Percentiles rank a stretch among this genome's conserved stretches.
These are phyloP conservation scores for Hoplostethus atlanticus DNA, from an alignment of 2,797 vertebrate genomes.

Conservation along the genomic window DNA sequence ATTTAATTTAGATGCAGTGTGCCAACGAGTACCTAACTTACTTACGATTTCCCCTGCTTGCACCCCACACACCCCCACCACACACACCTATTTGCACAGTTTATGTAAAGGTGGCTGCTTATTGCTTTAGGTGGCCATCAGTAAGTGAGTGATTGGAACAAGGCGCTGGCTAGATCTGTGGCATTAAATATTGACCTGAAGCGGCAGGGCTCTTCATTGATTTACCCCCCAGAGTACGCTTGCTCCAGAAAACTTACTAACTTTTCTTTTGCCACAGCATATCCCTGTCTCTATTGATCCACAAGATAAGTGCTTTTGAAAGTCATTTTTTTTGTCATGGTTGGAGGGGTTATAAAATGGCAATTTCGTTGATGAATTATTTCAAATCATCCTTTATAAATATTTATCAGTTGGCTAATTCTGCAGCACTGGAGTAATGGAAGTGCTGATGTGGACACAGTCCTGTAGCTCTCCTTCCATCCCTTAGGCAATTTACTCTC, in stretches of 20 bases:
- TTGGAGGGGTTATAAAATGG: conserved; percentile 58
- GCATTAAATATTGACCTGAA: conserved; percentile 68
- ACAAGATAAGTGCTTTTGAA: conserved; percentile 58
- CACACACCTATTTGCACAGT: conserved; percentile 1
- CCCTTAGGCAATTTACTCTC: conserved; percentile 22
- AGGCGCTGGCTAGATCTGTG: conserved; percentile 36
- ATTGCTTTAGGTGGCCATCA: conserved; percentile 39
- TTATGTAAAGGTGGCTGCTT: conserved; percentile 25
- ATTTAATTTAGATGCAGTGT: too few species aligned
- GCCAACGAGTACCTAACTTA: too few species aligned
- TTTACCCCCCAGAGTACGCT: conserved; percentile 45
- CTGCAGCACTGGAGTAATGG: conserved; percentile 62
- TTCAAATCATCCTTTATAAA: conserved; percentile 70
- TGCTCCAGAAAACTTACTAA: conserved; percentile 50
- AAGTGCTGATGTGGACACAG: conserved; percentile 60
- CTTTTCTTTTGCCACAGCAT: conserved; percentile 58
- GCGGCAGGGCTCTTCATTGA: conserved; percentile 61
- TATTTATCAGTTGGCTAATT: conserved; percentile 74
- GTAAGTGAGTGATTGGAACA: conserved; percentile 15
- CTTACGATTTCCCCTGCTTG: too few species aligned
- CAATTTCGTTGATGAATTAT: conserved; percentile 66
- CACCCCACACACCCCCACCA: too few species aligned
- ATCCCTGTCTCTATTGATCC: conserved; percentile 64
- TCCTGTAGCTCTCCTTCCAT: conserved; percentile 27
- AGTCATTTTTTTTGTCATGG: conserved; percentile 61